Evolutionary conservation across 2,113 vertebrate genomes (phyloP).

Genomic region (Salvelinus namaycush): DNA sequence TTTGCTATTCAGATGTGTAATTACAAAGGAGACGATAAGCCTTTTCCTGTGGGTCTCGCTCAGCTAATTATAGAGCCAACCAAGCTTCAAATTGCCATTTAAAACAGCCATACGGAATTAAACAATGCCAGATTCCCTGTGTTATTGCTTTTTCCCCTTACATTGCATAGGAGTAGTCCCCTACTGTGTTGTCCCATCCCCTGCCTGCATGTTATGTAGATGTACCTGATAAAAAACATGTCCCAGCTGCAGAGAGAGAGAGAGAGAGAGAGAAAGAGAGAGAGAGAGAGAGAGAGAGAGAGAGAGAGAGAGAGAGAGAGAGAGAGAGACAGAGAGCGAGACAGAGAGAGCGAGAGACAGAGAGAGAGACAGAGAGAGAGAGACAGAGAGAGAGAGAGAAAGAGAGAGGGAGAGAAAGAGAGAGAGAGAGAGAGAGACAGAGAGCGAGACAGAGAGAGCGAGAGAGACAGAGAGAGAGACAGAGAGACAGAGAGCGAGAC

Average conservation of each 20-base stretch:
- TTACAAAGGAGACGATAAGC: constrained; percentile 76
- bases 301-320: no score
- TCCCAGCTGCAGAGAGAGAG: background rate
- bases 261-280: background rate
- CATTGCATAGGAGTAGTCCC: constrained; percentile 7
- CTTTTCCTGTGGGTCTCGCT: constrained; percentile 64
- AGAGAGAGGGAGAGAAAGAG: no score
- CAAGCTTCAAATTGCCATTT: constrained; percentile 80
- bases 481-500: no score
- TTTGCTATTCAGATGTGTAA: constrained; percentile 69
- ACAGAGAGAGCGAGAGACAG: no score
- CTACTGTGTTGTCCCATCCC: background rate
- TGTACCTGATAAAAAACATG: background rate
- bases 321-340: no score
- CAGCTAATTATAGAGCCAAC: constrained; percentile 78
- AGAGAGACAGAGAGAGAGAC: no score
- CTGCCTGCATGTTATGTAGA: background rate
- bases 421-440: no score
- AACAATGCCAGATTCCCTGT: constrained; percentile 71
- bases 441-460: no score
- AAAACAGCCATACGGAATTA: constrained; percentile 75
- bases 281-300: no score
- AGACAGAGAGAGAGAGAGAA: no score
- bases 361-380: no score
- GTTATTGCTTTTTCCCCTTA: background rate